Evolutionary conservation across 35 echinoderm and acorn worm genomes (phyloP).

Genomic region (Eucidaris tribuloides): DNA sequence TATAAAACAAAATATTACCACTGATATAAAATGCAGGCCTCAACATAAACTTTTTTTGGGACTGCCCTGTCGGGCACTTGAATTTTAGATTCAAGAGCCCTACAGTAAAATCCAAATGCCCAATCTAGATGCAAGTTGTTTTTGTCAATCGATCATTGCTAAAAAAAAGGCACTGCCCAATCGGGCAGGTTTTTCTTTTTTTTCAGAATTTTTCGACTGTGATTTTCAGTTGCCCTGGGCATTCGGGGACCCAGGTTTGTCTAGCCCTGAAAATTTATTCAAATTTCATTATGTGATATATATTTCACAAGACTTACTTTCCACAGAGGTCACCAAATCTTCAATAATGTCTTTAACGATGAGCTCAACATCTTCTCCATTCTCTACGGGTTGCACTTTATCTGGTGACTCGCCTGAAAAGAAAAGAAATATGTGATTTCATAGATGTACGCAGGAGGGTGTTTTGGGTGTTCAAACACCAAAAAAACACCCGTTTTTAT

Average conservation of each 20-base stretch:
- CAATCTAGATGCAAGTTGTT: no score
- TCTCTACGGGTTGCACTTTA: neutral
- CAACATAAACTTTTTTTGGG: no score
- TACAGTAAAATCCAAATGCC: no score
- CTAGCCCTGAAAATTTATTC: neutral
- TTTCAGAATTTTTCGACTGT: neutral
- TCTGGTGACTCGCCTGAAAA: neutral
- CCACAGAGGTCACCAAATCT: conserved; percentile 30
- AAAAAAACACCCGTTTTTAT: neutral
- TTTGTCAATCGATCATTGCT: no score
- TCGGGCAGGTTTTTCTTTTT: neutral
- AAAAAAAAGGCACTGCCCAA: neutral
- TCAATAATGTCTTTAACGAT: conserved; percentile 42
- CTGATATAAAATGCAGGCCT: no score
- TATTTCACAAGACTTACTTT: conserved; percentile 2
- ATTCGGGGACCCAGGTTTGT: neutral
- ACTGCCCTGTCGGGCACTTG: no score
- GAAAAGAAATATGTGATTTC: neutral
- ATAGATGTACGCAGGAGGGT: neutral
- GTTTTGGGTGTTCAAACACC: neutral
- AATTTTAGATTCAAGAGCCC: no score
- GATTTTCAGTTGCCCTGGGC: neutral
- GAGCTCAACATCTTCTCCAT: conserved; percentile 42
- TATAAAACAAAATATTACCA: no score
- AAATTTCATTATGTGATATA: neutral